Conservation (phyloP, 2,888 invertebrate genomes). For the Leuctra nigra region DNA sequence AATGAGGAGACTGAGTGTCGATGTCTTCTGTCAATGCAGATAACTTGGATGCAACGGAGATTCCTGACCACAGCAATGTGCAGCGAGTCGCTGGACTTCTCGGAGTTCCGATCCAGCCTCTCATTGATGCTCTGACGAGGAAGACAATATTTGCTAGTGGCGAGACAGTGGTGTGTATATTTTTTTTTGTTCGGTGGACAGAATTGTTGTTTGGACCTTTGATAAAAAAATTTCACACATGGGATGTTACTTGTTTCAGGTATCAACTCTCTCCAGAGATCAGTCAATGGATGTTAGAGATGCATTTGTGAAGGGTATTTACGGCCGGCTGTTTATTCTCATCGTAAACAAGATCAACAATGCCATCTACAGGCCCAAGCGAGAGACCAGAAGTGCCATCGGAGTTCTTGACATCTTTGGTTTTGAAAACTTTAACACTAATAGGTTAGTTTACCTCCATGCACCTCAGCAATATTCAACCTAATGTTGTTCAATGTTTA, state of each 20-base stretch:
- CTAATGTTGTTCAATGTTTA: no score
- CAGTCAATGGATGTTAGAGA: conserved; percentile 96
- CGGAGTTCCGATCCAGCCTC: conserved; percentile 77
- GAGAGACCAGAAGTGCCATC: conserved; percentile 77
- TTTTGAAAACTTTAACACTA: conserved; percentile 96
- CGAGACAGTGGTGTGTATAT: conserved; percentile 80
- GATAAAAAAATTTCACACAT: no score
- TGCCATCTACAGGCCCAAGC: conserved; percentile 86
- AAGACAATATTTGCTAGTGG: conserved; percentile 93
- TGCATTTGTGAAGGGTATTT: conserved; percentile 98
- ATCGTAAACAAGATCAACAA: conserved; percentile 96
- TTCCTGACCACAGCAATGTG: conserved; percentile 85
- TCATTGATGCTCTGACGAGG: conserved; percentile 88
- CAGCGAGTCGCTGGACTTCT: conserved; percentile 77
- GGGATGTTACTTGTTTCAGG: conserved; percentile 39
- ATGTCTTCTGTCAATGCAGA: conserved; percentile 47
- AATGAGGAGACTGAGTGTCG: no score
- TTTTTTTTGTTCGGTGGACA: no score
- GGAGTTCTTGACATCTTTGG: conserved; percentile 99
- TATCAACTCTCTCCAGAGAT: conserved; percentile 80
- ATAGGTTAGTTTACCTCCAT: conserved; percentile 60
- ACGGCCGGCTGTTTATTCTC: conserved; percentile 91
- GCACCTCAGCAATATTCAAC: no score
- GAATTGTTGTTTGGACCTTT: no score
- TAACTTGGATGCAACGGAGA: conserved; percentile 96